Percentiles rank a stretch among this genome's conserved stretches.
Evolutionary conservation across 1,140 invertebrate genomes (phyloP).

Genomic region (Parasteatoda tepidariorum): DNA sequence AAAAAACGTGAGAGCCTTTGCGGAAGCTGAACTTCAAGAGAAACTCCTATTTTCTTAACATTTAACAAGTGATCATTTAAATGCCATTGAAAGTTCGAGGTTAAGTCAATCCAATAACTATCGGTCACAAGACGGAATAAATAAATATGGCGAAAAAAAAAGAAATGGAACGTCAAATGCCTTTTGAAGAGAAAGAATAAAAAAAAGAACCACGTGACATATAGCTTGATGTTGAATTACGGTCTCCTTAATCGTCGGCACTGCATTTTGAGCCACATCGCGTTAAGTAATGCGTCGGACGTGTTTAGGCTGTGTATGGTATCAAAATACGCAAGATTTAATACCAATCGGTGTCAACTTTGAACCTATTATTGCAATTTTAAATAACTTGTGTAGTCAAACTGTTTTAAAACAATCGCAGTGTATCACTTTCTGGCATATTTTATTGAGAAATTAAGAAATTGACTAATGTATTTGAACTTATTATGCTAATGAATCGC

Average conservation of each 20-base stretch:
- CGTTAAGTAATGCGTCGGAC: slow-evolving; percentile 2
- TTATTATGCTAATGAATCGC: too few relatives aligned
- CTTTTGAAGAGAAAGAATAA: too few relatives aligned
- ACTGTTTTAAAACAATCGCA: too few relatives aligned
- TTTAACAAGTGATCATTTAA: slow-evolving; percentile 34
- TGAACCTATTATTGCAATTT: slow-evolving; percentile 8
- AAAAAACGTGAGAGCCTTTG: slow-evolving; percentile 31
- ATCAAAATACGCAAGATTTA: neutral
- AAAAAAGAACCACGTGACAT: slow-evolving; percentile 12
- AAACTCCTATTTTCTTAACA: neutral
- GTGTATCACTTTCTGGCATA: too few relatives aligned
- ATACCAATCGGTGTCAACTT: neutral
- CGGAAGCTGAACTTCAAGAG: slow-evolving; percentile 30
- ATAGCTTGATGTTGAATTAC: slow-evolving; percentile 36
- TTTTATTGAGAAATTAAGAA: too few relatives aligned
- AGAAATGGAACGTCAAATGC: neutral
- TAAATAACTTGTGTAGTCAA: slow-evolving; percentile 17
- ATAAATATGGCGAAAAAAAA: neutral
- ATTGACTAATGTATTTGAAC: too few relatives aligned
- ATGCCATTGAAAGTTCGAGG: slow-evolving; percentile 35
- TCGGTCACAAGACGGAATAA: slow-evolving; percentile 34
- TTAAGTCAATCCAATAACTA: slow-evolving; percentile 52
- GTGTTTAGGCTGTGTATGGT: slow-evolving; percentile 27
- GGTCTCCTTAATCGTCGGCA: slow-evolving; percentile 4
- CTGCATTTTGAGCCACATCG: slow-evolving; percentile 37